Evolutionary conservation across 2,113 vertebrate species (phyloP).

Genomic region (Phoxinus phoxinus): DNA sequence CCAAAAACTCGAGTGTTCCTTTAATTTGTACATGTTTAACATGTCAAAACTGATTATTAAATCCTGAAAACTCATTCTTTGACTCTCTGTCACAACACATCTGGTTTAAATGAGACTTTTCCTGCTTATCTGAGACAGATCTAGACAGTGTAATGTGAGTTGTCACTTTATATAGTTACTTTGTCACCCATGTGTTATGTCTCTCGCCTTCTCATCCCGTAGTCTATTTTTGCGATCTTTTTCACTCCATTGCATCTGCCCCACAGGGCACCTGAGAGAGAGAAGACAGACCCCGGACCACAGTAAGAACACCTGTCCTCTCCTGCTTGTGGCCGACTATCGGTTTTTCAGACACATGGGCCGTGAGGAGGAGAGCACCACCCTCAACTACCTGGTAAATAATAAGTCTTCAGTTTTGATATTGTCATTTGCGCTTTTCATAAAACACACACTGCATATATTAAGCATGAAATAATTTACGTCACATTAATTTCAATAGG

Average conservation of each 20-base stretch:
- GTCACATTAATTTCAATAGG: neutral
- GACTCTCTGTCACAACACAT: neutral
- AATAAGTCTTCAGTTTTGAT: neutral
- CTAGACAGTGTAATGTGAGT: neutral
- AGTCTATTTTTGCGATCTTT: neutral
- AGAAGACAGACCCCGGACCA: constrained; percentile 76
- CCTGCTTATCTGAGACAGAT: neutral
- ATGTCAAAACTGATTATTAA: neutral
- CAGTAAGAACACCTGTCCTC: constrained; percentile 89
- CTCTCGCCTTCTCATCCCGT: neutral
- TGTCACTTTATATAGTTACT: neutral
- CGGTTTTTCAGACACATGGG: constrained; percentile 96
- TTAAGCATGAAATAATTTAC: neutral
- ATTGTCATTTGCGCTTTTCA: neutral
- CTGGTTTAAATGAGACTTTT: neutral
- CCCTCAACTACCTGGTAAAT: constrained; percentile 93
- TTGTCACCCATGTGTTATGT: neutral
- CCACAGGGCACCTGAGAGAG: constrained; percentile 69
- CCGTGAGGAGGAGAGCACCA: constrained; percentile 91
- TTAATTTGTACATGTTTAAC: neutral
- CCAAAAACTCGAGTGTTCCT: too few relatives aligned
- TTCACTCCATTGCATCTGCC: neutral
- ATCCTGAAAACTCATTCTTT: neutral
- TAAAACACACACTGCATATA: neutral
- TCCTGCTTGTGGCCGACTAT: constrained; percentile 94